Evolutionary conservation across 2,888 invertebrate genomes (phyloP).

Genomic region (Meghimatium bilineatum): DNA sequence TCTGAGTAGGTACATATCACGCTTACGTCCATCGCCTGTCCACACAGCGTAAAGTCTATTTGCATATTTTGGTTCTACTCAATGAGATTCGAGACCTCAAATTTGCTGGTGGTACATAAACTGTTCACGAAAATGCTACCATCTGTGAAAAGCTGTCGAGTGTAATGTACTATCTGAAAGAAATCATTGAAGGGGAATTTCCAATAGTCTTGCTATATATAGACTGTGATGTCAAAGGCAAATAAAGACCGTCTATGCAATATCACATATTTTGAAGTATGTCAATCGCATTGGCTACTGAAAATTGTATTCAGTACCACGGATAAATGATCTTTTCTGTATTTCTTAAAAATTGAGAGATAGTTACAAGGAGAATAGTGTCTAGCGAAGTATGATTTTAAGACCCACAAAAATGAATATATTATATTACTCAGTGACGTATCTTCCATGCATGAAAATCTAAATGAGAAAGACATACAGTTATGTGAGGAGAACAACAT

Average conservation of each 20-base stretch:
- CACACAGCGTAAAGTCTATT: constrained; percentile 4
- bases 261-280: neutral
- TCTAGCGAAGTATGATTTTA: no score
- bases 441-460: no score
- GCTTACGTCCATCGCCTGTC: constrained; percentile 28
- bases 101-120: neutral
- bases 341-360: neutral
- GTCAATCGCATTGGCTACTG: neutral
- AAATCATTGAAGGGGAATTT: neutral
- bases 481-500: no score
- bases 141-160: constrained; percentile 12
- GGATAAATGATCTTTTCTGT: neutral
- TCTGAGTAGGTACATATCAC: neutral
- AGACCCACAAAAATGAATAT: no score
- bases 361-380: neutral
- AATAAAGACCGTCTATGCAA: neutral
- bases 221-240: neutral
- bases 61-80: constrained; percentile 4
- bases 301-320: constrained; percentile 14
- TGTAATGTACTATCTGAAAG: neutral
- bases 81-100: constrained; percentile 18
- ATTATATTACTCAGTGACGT: no score
- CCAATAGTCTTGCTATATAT: neutral
- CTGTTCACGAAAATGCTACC: neutral
- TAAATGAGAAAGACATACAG: no score